Percentiles rank a stretch among this genome's conserved stretches.
Conservation (phyloP, 2,888 invertebrate genomes). For the Ceriagrion tenellum region DNA sequence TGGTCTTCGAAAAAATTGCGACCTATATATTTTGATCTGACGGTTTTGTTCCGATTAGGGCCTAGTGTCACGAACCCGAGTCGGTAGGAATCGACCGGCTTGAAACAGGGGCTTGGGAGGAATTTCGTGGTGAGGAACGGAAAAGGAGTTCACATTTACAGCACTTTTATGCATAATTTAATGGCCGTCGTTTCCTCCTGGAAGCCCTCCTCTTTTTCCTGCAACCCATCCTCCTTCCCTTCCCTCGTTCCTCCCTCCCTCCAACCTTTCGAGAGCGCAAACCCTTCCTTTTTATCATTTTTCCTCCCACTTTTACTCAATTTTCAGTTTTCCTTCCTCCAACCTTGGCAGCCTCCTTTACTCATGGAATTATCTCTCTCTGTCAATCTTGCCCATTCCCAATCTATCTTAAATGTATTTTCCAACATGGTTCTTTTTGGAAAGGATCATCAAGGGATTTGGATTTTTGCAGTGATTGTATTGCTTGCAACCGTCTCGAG, state of each 20-base stretch:
- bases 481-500: too few relatives aligned
- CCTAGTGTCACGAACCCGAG: background rate
- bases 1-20: background rate
- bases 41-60: background rate
- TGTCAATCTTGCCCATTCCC: too few relatives aligned
- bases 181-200: background rate
- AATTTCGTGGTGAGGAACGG: background rate
- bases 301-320: background rate
- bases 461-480: too few relatives aligned
- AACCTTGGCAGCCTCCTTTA: background rate
- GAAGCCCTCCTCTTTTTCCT: background rate
- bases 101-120: background rate
- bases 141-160: background rate
- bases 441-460: too few relatives aligned
- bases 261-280: background rate
- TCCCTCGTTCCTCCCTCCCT: background rate
- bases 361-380: too few relatives aligned
- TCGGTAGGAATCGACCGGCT: background rate
- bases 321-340: background rate
- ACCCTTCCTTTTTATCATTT: background rate
- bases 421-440: too few relatives aligned
- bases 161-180: conserved; percentile 8
- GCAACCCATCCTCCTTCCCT: background rate
- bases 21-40: background rate
- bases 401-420: too few relatives aligned